Evolutionary conservation across 2,888 invertebrate genomes (phyloP), one percentile per base, ranked within the genome.

Genomic region (Cerceris ruficornis): DNA sequence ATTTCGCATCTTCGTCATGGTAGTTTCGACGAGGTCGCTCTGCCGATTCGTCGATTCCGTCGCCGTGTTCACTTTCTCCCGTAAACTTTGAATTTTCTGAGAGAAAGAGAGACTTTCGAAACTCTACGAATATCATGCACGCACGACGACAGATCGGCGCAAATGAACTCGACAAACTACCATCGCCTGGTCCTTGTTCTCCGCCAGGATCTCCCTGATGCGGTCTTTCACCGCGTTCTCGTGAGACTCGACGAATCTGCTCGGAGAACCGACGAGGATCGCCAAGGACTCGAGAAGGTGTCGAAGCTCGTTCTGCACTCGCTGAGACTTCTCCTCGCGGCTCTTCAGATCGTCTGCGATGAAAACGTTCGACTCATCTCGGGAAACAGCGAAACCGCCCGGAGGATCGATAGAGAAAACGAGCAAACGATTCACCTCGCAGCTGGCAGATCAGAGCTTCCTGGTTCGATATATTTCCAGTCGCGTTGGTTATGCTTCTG

Each of bases 201-300:
- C 97, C 74, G 94, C 94, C 42, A 97, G 92, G 58, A 96, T 94
- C 91, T 97, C 97, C 15, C 96, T 94, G 69, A 97, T 94, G 80
- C 96, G 94, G 79, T 97, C 97, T 91, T 96, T 96, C 77, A 97
- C 96, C 46, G 96, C 94, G 64, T 94, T 94, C 91, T 97, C 97
- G 72, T 96, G 95, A 0, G 97, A 95, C 88, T 97, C 97, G 5
- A 96, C 95, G 90, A 95, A 96, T 81, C 95, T 93, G 42, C 95
- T 94, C 1, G 96, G 95, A 7, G 96, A 94, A 89, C 96, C 96
- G 39, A 96, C 91, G 52, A 95, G 93, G 71, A 96, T 95, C 7
- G 96, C 95, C 70, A 96, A 91, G 0, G 96, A 95, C 89, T 96
- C 96, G 91, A 96, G 93, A 0, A 95, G 93, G 88, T 95, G 95